Conservation (phyloP, 1,140 invertebrate genomes). For the Pissodes strobi region DNA sequence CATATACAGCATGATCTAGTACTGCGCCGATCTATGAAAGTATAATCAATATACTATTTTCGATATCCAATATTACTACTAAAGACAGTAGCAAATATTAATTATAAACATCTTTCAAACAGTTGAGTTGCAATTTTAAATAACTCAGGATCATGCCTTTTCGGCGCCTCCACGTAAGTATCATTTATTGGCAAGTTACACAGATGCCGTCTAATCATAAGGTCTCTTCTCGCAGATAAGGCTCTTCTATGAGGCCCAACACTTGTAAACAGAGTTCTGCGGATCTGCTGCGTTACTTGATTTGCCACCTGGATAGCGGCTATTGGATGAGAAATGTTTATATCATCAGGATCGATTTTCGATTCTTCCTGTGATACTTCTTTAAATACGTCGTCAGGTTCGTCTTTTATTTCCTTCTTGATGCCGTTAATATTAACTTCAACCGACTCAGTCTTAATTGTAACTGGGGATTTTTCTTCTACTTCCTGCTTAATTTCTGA, state of each 20-base stretch:
- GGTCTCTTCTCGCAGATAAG: conserved; percentile 67
- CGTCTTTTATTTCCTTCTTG: conserved; percentile 30
- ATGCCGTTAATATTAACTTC: background rate
- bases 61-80: no score
- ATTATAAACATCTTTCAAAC: conserved; percentile 46
- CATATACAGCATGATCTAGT: background rate
- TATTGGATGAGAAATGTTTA: conserved; percentile 58
- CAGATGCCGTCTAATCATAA: conserved; percentile 65
- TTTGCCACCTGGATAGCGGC: conserved; percentile 65
- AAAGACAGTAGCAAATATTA: no score
- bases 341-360: conserved; percentile 44
- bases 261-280: conserved; percentile 57
- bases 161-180: conserved; percentile 48
- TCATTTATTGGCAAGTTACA: conserved; percentile 66
- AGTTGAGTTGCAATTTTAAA: conserved; percentile 50
- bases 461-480: no score
- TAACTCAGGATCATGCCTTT: conserved; percentile 50
- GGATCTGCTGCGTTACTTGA: conserved; percentile 53
- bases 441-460: no score
- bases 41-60: conserved; percentile 54
- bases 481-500: conserved; percentile 42
- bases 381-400: conserved; percentile 31
- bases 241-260: conserved; percentile 62
- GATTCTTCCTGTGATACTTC: conserved; percentile 35
- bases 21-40: conserved; percentile 60